Base-by-base conservation (phyloP, 2,113 vertebrate species). In the Pyxicephalus adspersus region DNA sequence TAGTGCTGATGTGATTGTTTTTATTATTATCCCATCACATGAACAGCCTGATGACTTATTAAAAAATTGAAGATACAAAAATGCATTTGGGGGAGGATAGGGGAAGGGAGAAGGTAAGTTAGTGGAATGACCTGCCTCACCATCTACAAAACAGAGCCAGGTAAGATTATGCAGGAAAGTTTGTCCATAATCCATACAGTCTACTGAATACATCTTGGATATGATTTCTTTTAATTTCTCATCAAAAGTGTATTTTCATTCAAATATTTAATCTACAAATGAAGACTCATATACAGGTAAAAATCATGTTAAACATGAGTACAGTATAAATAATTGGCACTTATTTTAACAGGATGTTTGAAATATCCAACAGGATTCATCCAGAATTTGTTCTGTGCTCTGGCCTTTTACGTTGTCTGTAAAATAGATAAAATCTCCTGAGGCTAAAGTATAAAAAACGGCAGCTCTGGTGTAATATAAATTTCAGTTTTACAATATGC, bases 381-480 rank as follows among this genome's bases (percentile, higher is more conserved):
- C 7, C 22, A 31, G 65, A 68, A 23, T 26, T 70, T 70, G 16
- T 45, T 66, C 31, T 38, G 64, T 66, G 64, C 23, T 70, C 26
- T 26, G 23, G 26, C 22, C 15, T 70, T 70, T 70, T 28, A 70
- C 45, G 52, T 52, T 70, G 22, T 25, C 22, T 23, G 65, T 23
- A 68, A 64, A 68, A 52, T 50, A 45, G 13, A 25, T n/a, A 23
- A 45, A 52, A 70, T 70, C 67, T 52, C 67, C 45, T 22, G 45
- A 70, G 67, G 67, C 23, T 52, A 70, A 8, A 19, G 6, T 3
- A 18, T 52, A 70, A 70, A n/a, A n/a, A 26, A 68, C 22, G 31
- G 13, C 8, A 51, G 51, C 66, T 68, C 45, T 23, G 25, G 66
- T 68, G 13, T 25, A 51, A 68, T 18, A 26, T 16, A 19, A 23